Percentiles rank a stretch among this genome's conserved stretches.
Evolutionary conservation across 2,797 vertebrate species (phyloP).

Genomic region (Aldrovandia affinis): DNA sequence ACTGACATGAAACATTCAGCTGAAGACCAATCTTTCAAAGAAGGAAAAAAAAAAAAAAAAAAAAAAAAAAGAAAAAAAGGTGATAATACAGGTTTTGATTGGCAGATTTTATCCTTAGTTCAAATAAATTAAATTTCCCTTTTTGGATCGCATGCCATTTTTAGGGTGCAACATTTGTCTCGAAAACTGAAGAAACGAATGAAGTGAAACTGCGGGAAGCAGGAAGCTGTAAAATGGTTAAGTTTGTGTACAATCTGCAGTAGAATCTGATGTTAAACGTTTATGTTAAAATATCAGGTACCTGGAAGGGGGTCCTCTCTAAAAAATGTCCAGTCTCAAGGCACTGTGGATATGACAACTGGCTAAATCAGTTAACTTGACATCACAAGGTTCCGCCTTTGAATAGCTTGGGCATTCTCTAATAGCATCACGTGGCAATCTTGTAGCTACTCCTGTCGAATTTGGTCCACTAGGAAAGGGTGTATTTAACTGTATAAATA

Average conservation of each 20-base stretch:
- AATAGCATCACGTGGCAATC: conserved; percentile 43
- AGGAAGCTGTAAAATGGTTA: conserved; percentile 36
- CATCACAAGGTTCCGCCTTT: conserved; percentile 64
- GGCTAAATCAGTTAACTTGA: conserved; percentile 68
- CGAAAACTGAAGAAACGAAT: conserved; percentile 43
- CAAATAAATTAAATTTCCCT: conserved; percentile 45
- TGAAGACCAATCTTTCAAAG: conserved; percentile 52
- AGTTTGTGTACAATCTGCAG: conserved; percentile 50
- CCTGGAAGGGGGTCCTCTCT: conserved; percentile 53
- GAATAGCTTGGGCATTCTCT: conserved; percentile 39
- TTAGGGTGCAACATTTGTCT: conserved; percentile 39
- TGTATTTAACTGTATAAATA: conserved; percentile 10
- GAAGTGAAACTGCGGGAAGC: not conserved
- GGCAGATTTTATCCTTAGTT: conserved; percentile 56
- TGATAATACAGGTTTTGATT: conserved; percentile 52
- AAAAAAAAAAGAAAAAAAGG: not conserved
- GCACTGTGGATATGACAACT: conserved; percentile 83
- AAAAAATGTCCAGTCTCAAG: conserved; percentile 76
- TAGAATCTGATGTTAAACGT: conserved; percentile 65
- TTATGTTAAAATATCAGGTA: conserved; percentile 58
- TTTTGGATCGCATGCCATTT: conserved; percentile 44
- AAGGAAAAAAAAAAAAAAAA: conserved; percentile 51
- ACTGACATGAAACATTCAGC: conserved; percentile 68
- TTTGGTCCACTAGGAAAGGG: conserved; percentile 27
- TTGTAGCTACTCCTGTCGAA: conserved; percentile 33